Evolutionary conservation across 2,113 vertebrate genomes (phyloP).

Genomic region (Gorsachius goisagi): DNA sequence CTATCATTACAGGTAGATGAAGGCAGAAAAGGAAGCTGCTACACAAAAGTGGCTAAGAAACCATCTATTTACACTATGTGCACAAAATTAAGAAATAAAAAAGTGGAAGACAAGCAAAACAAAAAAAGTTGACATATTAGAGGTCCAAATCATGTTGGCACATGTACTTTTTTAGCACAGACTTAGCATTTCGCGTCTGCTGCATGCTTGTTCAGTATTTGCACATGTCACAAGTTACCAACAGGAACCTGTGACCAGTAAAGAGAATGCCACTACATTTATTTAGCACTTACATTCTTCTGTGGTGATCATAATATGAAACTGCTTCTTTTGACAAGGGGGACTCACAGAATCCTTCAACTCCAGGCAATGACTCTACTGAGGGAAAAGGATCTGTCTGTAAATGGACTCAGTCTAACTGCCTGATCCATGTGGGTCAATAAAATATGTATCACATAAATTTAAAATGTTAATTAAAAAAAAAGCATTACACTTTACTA

Average conservation of each 20-base stretch:
- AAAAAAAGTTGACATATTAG: background rate
- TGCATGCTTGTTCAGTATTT: background rate
- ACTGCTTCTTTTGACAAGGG: background rate
- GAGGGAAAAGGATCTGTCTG: background rate
- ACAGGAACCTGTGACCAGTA: background rate
- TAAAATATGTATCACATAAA: background rate
- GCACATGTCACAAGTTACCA: background rate
- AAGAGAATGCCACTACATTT: background rate
- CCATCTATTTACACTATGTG: background rate
- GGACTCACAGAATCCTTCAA: background rate
- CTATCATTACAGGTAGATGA: background rate
- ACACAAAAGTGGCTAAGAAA: background rate
- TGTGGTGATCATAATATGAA: background rate
- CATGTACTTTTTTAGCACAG: background rate
- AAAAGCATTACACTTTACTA: background rate
- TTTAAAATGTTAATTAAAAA: slow-evolving; percentile 1
- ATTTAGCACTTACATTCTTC: background rate
- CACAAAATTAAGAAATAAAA: background rate
- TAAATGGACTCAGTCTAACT: background rate
- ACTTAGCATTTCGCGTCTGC: background rate
- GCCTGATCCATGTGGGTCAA: background rate
- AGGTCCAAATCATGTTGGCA: background rate
- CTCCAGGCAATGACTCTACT: background rate
- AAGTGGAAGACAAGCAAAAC: background rate
- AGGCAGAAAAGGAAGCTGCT: background rate